Evolutionary conservation across 2,888 invertebrate genomes (phyloP).

Genomic region (Drosophila emarginata): DNA sequence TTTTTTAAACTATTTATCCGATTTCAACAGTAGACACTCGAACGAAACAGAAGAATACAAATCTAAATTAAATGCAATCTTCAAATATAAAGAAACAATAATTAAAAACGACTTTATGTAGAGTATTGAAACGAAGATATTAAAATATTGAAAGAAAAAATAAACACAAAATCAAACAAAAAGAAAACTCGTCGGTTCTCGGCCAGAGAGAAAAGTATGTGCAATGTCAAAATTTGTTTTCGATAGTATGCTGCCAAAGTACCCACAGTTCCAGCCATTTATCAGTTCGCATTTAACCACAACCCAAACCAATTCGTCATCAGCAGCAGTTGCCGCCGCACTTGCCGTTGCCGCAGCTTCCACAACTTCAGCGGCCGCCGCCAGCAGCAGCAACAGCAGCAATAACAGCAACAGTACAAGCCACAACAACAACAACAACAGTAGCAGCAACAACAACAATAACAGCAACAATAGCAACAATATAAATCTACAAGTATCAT

Average conservation of each 20-base stretch:
- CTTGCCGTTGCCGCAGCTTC: slow-evolving; percentile 80
- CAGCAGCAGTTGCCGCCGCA: slow-evolving; percentile 88
- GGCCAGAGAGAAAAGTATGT: slow-evolving; percentile 82
- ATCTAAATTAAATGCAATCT: slow-evolving; percentile 1
- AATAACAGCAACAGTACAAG: slow-evolving; percentile 81
- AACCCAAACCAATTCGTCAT: slow-evolving; percentile 85
- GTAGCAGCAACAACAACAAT: slow-evolving; percentile 51
- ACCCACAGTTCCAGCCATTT: slow-evolving; percentile 88
- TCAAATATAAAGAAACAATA: slow-evolving; percentile 18
- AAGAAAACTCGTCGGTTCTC: slow-evolving; percentile 57
- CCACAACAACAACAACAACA: slow-evolving; percentile 74
- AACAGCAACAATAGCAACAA: slow-evolving; percentile 49
- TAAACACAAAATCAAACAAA: slow-evolving; percentile 18
- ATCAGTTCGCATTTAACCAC: slow-evolving; percentile 83
- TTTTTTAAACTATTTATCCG: not conserved
- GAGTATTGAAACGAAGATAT: slow-evolving; percentile 1
- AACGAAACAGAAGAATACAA: slow-evolving; percentile 6
- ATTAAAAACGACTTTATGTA: slow-evolving; percentile 10
- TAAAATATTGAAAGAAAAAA: slow-evolving; percentile 6
- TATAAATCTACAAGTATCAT: slow-evolving; percentile 60
- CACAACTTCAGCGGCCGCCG: slow-evolving; percentile 67
- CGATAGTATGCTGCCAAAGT: slow-evolving; percentile 98
- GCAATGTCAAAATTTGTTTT: slow-evolving; percentile 99
- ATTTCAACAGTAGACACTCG: not conserved
- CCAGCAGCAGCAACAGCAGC: slow-evolving; percentile 82